Percentiles rank a stretch among this genome's conserved stretches.
These are phyloP conservation scores for Triplophysa rosa DNA, from an alignment of 2,113 vertebrate species.

Conservation along the genomic window DNA sequence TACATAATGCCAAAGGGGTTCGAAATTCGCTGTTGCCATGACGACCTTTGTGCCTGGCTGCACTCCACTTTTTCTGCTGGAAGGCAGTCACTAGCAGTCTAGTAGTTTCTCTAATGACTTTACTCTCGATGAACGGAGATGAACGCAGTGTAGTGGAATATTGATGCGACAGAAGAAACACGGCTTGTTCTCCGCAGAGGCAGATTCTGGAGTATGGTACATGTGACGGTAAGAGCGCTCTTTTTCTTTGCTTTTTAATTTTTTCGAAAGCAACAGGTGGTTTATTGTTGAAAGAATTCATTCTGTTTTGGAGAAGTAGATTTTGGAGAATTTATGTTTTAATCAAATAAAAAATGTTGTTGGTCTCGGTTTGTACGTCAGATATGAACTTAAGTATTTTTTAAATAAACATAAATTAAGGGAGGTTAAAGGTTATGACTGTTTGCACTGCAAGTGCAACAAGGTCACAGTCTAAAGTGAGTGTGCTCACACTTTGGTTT, in stretches of 20 bases:
- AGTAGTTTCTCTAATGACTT: conserved; percentile 56
- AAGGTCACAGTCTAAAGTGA: background rate
- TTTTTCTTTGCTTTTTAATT: too few species aligned
- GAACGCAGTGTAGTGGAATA: conserved; percentile 34
- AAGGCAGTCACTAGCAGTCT: conserved; percentile 67
- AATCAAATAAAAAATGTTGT: background rate
- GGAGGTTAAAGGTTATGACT: conserved; percentile 8
- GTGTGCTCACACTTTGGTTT: background rate
- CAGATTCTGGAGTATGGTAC: conserved; percentile 67
- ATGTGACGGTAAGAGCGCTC: conserved; percentile 70
- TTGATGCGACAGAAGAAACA: conserved; percentile 39
- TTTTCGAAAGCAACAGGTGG: conserved; percentile 49
- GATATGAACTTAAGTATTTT: background rate
- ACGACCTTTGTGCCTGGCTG: conserved; percentile 93
- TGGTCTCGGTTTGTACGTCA: conserved; percentile 5
- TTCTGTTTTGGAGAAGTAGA: background rate
- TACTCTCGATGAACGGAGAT: conserved; percentile 48
- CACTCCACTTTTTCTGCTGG: conserved; percentile 74
- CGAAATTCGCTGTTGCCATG: conserved; percentile 89
- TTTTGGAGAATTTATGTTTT: too few species aligned
- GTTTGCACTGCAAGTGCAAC: background rate
- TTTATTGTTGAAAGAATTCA: background rate
- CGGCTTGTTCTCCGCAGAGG: conserved; percentile 37
- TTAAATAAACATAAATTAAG: conserved; percentile 1
- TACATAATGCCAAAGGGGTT: conserved; percentile 86